Base-by-base conservation (phyloP, 2,113 vertebrate species). In the Eolophus roseicapilla region DNA sequence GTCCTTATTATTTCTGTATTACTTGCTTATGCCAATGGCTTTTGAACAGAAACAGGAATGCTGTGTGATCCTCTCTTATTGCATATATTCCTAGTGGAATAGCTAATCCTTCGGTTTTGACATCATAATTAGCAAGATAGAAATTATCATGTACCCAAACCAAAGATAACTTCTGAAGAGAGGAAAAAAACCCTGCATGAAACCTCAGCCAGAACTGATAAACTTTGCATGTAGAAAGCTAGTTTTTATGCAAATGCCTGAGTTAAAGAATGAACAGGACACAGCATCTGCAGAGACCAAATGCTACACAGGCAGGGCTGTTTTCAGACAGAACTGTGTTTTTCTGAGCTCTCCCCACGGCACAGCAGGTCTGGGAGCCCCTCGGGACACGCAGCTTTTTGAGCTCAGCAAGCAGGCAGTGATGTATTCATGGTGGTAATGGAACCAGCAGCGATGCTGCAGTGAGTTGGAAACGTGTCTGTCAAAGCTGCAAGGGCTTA, bases 81-180 rank as follows among this genome's bases (percentile, higher is more conserved):
- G 50, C 10, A 0, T 43, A 1, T 67, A 23, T 81, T 92, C 76
- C 60, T 63, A 23, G 25, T 29, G 27, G 64, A 88, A 43, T 13
- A 71, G 50, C 23, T 86, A 88, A 88, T 92, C 55, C 46, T 95
- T 74, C 84, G 33, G 29, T 89, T 83, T 89, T 83, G 63, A 83
- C 64, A 86, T 90, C 28, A 23, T 68, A 69, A 85, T 88, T 92
- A 86, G 46, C 17, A 39, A 57, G 59, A 65, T 23, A 76, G 43
- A 90, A 93, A 82, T 76, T 64, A 53, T 75, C 52, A 7, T 50
- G 43, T 82, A n/a, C 46, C 55, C 37, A 88, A 63, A 81, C 28
- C 29, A 70, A 73, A 86, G 44, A 46, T 10, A 35, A 9, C 83
- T 93, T 81, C 31, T 52, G 59, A 83, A 77, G 63, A 13, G 8